Conservation (phyloP, 1,140 invertebrate genomes). For the Pseudomyrmex pallidus region DNA sequence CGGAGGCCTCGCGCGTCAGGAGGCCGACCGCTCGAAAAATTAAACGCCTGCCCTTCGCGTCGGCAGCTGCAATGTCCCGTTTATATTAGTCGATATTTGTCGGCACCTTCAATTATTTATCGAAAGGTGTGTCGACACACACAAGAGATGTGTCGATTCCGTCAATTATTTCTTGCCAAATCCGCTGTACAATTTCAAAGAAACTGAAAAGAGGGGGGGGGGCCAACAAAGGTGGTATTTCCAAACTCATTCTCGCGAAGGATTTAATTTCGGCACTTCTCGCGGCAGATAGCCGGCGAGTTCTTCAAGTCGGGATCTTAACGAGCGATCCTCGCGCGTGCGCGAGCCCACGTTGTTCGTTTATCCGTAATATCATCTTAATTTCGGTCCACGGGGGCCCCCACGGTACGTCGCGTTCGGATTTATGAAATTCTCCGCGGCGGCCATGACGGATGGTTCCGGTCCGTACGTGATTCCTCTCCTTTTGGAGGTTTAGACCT, state of each 20-base stretch:
- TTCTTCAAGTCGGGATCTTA: constrained; percentile 46
- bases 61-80: not conserved
- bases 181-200: not conserved
- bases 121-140: not conserved
- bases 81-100: not conserved
- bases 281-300: constrained; percentile 34
- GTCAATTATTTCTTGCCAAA: not conserved
- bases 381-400: constrained; percentile 70
- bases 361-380: constrained; percentile 83
- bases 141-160: too few species aligned
- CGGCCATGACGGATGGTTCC: constrained; percentile 78
- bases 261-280: constrained; percentile 29
- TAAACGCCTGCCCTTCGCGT: constrained; percentile 65
- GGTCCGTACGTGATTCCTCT: constrained; percentile 77
- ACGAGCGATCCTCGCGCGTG: constrained; percentile 57
- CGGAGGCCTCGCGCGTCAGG: constrained; percentile 1
- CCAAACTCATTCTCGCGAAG: not conserved
- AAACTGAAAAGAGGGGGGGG: not conserved
- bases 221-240: not conserved
- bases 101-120: not conserved
- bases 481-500: constrained; percentile 63
- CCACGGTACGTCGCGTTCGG: constrained; percentile 68
- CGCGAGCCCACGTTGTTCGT: constrained; percentile 46
- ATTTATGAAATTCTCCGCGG: constrained; percentile 76
- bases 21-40: constrained; percentile 64